These are phyloP conservation scores for Dendrophyllia cribrosa DNA, from an alignment of 64 coral and sea anemone species.

Conservation along the genomic window DNA sequence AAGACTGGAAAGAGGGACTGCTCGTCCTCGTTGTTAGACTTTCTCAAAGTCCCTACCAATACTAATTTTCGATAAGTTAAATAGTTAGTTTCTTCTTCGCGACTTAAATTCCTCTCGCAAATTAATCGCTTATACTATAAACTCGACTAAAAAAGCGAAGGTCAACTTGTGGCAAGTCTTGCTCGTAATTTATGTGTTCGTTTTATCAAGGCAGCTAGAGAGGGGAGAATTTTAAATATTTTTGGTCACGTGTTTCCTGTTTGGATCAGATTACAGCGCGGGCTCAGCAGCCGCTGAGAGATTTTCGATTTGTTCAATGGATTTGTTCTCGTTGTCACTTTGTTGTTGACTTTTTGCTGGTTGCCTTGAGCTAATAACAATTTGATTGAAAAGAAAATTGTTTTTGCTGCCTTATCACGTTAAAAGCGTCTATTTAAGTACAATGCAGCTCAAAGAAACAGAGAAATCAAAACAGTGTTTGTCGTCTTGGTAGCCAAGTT, in stretches of 20 bases:
- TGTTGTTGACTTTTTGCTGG: background rate
- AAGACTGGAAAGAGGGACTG: too few relatives aligned
- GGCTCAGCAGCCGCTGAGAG: background rate
- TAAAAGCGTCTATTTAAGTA: background rate
- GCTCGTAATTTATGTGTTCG: too few relatives aligned
- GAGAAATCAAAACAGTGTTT: background rate
- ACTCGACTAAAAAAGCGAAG: too few relatives aligned
- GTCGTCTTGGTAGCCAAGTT: slow-evolving; percentile 32
- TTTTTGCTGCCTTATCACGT: background rate
- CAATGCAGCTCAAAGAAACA: background rate
- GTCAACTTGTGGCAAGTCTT: too few relatives aligned
- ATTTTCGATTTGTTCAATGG: background rate
- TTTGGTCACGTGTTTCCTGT: slow-evolving; percentile 27
- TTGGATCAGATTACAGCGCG: background rate
- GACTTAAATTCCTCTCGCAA: too few relatives aligned
- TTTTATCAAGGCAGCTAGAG: too few relatives aligned
- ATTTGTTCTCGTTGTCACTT: background rate
- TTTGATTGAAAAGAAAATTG: background rate
- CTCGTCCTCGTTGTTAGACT: too few relatives aligned
- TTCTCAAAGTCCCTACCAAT: too few relatives aligned
- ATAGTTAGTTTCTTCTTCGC: too few relatives aligned
- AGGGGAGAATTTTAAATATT: too few relatives aligned
- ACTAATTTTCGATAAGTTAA: too few relatives aligned
- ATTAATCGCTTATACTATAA: too few relatives aligned
- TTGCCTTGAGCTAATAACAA: background rate